These are phyloP conservation scores for Hydropsyche betteni DNA, from an alignment of 2,888 invertebrate genomes.

Conservation along the genomic window DNA sequence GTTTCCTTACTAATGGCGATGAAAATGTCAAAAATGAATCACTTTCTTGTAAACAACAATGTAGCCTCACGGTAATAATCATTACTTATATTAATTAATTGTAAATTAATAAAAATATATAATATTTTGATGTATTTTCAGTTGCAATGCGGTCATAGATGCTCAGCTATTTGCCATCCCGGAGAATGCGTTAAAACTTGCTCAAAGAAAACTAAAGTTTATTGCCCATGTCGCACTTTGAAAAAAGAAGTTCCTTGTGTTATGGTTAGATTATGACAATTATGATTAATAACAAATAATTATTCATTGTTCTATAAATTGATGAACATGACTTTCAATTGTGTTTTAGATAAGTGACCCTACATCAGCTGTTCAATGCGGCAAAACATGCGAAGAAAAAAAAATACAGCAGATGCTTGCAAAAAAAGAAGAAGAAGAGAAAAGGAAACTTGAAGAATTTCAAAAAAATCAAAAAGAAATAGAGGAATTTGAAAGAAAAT, in stretches of 20 bases:
- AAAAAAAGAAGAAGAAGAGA: slow-evolving; percentile 66
- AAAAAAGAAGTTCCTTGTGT: slow-evolving; percentile 79
- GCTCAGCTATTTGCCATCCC: slow-evolving; percentile 76
- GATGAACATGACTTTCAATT: neutral
- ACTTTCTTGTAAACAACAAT: slow-evolving; percentile 81
- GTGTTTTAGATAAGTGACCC: too few species aligned
- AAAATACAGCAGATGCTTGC: slow-evolving; percentile 65
- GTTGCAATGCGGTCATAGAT: slow-evolving; percentile 87
- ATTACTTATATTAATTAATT: slow-evolving; percentile 32
- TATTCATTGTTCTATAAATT: neutral
- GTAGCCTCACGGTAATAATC: slow-evolving; percentile 77
- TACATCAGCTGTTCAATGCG: slow-evolving; percentile 64
- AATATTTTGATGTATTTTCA: slow-evolving; percentile 56
- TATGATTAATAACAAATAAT: slow-evolving; percentile 11
- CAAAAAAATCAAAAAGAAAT: slow-evolving; percentile 76
- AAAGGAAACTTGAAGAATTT: slow-evolving; percentile 70
- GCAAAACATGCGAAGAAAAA: slow-evolving; percentile 70
- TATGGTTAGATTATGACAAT: slow-evolving; percentile 59
- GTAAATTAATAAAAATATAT: neutral
- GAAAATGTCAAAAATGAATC: slow-evolving; percentile 55
- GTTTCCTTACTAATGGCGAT: slow-evolving; percentile 69
- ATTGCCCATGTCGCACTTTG: slow-evolving; percentile 80
- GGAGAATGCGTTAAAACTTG: slow-evolving; percentile 77
- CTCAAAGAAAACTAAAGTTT: slow-evolving; percentile 80
- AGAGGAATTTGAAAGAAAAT: slow-evolving; percentile 80